Evolutionary conservation across 2,888 invertebrate species (phyloP), one percentile per base, ranked within the genome.

Genomic region (Chrysodeixis includens): DNA sequence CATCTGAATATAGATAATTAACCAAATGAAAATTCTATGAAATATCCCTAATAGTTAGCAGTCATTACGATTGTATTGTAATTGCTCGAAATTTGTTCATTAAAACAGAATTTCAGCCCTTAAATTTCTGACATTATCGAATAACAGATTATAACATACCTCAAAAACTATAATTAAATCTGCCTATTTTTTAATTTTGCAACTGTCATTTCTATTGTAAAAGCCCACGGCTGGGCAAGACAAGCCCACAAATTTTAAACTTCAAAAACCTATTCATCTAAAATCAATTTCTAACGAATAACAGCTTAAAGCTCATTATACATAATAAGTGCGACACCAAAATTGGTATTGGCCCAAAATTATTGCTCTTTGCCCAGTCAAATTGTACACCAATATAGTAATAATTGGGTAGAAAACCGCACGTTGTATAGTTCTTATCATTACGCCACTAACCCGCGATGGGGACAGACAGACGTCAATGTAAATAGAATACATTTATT

Each of bases 341-440:
- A 26, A 81, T 81, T 81, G 78, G 54, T 76, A 76, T 78, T 76
- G 76, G 82, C 81, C 83, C 78, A 82, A 80, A 54, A 83, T 81
- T 73, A 81, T 70, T 82, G 85, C 85, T 83, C 81, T 81, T 80
- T 84, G 83, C 84, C 83, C 82, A 83, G 77, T 81, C 83, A 88
- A 88, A 87, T 88, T 88, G 86, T 82, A 76, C 72, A 81, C 71
- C 66, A 71, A 71, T 84, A 78, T 87, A n/a, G n/a, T n/a, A n/a
- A n/a, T n/a, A 88, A 88, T 89, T 88, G 86, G 80, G 74, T 82
- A 82, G 75, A 73, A 80, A 86, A 85, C 87, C 85, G 82, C 85
- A 84, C 71, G 68, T 70, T 69, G 74, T 78, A 81, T 78, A 80
- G 78, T 79, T 78, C 67, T 73, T 86, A 85, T 81, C 89, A 90